phyloP scores from a whole-genome alignment of 2,797 vertebrate species.

The Xiphorhynchus erythropygius region DNA sequence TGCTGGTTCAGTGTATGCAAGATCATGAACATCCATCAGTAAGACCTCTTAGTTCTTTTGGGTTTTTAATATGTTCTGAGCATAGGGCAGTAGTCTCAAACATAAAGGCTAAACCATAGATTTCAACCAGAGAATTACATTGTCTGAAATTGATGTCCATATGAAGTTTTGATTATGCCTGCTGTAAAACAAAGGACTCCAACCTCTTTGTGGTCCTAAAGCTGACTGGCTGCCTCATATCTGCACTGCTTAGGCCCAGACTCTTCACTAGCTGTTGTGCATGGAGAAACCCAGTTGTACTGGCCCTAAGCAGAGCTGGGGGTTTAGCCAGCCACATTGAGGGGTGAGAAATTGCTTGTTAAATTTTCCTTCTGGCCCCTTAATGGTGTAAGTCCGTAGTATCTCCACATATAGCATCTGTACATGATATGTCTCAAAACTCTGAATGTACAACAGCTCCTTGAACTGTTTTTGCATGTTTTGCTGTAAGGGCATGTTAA shows the following conservation, averaged over 20 bases:
- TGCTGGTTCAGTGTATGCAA: constrained; percentile 98
- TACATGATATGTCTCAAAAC: not conserved
- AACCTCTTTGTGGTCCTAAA: not conserved
- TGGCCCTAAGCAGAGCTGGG: not conserved
- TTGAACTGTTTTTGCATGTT: not conserved
- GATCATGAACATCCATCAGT: constrained; percentile 94
- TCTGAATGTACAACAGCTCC: not conserved
- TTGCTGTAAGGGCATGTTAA: not conserved
- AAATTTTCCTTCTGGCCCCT: not conserved
- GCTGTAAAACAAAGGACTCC: not conserved
- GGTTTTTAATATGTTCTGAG: not conserved
- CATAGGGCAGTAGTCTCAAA: not conserved
- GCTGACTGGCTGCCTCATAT: not conserved
- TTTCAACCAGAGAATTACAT: not conserved
- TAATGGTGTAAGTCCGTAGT: not conserved
- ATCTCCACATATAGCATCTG: not conserved
- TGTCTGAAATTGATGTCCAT: not conserved
- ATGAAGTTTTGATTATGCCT: not conserved
- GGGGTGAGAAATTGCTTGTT: not conserved
- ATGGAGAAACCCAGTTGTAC: not conserved
- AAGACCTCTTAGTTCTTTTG: constrained; percentile 20
- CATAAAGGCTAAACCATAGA: not conserved
- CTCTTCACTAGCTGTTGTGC: not conserved
- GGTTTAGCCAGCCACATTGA: not conserved
- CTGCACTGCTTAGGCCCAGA: not conserved